Percentiles rank a stretch among this genome's conserved stretches.
These are phyloP conservation scores for Hyposoter dolosus DNA, from an alignment of 2,888 invertebrate species.

Conservation along the genomic window DNA sequence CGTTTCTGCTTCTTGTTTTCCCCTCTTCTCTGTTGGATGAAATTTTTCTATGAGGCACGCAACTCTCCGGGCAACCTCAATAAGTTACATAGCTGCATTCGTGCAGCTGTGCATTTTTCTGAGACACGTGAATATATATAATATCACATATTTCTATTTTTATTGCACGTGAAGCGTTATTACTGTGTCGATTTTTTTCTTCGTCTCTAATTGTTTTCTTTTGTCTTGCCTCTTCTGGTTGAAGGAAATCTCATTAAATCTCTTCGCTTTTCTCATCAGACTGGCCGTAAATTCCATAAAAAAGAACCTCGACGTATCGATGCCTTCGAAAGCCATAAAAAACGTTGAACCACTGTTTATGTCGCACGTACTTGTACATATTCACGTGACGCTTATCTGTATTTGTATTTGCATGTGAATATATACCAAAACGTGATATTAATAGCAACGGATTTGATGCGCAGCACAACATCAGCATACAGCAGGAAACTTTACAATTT, in stretches of 20 bases:
- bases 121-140: constrained; percentile 3
- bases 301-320: constrained; percentile 17
- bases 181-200: not conserved
- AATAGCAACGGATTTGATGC: constrained; percentile 52
- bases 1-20: not conserved
- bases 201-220: constrained; percentile 39
- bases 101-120: constrained; percentile 9
- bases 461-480: constrained; percentile 34
- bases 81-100: constrained; percentile 6
- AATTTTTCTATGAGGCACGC: constrained; percentile 33
- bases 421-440: constrained; percentile 27
- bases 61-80: constrained; percentile 25
- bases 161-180: not conserved
- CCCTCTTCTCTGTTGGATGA: not conserved
- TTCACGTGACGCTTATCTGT: not conserved
- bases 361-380: not conserved
- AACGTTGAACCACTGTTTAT: constrained; percentile 13
- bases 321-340: constrained; percentile 38
- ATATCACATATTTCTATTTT: not conserved
- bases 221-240: not conserved
- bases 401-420: constrained; percentile 4
- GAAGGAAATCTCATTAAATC: constrained; percentile 45
- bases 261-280: constrained; percentile 23
- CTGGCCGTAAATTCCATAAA: constrained; percentile 25
- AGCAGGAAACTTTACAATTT: constrained; percentile 51